A percentile compares a stretch with the other conserved stretches of the same genome.
Conservation (phyloP, 2,797 vertebrate species). For the Rhynchonycteris naso region DNA sequence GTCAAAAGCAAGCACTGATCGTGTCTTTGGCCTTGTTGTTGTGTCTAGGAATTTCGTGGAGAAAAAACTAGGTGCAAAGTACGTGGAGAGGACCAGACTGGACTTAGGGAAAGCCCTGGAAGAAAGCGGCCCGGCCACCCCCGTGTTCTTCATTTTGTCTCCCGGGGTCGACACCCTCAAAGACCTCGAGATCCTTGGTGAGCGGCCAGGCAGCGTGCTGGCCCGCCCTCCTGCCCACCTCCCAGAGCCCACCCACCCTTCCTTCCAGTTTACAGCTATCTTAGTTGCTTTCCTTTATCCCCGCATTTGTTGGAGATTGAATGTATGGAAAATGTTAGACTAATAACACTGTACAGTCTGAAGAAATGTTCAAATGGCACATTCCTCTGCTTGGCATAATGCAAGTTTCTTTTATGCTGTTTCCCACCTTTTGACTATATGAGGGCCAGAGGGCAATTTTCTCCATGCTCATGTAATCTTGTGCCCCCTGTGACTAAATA, state of each 20-base stretch:
- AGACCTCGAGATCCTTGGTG: constrained; percentile 89
- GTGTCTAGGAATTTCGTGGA: constrained; percentile 88
- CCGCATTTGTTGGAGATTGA: constrained; percentile 71
- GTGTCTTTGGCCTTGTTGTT: neutral
- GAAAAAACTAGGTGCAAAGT: constrained; percentile 89
- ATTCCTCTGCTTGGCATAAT: constrained; percentile 86
- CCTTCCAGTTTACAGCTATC: neutral
- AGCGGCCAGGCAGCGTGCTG: neutral
- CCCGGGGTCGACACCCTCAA: constrained; percentile 89
- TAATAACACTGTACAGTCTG: constrained; percentile 76
- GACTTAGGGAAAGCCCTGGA: constrained; percentile 89
- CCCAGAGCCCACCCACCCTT: neutral
- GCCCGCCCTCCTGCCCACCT: neutral
- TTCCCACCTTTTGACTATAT: constrained; percentile 85
- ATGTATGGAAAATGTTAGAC: constrained; percentile 80
- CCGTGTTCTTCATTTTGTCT: constrained; percentile 92
- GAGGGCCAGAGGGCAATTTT: constrained; percentile 89
- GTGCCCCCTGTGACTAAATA: constrained; percentile 88
- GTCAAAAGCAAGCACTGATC: neutral
- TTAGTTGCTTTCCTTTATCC: constrained; percentile 34
- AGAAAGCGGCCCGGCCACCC: constrained; percentile 86
- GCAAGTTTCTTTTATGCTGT: constrained; percentile 83
- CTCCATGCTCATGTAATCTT: constrained; percentile 86
- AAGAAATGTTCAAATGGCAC: constrained; percentile 82
- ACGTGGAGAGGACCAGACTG: constrained; percentile 83